Conservation (phyloP, 2,888 invertebrate genomes). For the Leptogaster cylindrica region DNA sequence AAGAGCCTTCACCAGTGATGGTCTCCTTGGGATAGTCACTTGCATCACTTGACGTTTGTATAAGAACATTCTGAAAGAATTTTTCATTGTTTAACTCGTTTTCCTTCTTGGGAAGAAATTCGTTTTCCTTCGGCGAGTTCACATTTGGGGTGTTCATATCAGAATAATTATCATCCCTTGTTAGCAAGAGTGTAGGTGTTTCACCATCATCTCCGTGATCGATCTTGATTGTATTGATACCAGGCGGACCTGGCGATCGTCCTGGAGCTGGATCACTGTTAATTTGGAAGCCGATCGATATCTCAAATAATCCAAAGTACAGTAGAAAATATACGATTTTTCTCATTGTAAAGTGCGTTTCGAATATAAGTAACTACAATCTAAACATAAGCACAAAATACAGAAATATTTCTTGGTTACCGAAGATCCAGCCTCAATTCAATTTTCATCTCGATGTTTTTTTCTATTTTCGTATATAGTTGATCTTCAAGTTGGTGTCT, state of each 20-base stretch:
- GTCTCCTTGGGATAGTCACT: not conserved
- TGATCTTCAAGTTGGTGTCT: no score
- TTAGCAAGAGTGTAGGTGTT: constrained; percentile 23
- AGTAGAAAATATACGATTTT: constrained; percentile 26
- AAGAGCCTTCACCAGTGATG: not conserved
- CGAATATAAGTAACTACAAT: no score
- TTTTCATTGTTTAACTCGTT: not conserved
- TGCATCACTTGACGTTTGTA: not conserved
- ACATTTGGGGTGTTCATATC: not conserved
- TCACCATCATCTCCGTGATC: constrained; percentile 29
- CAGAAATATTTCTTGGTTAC: not conserved
- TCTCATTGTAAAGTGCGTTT: constrained; percentile 36
- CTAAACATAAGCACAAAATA: not conserved
- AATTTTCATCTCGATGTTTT: not conserved
- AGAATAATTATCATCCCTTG: not conserved
- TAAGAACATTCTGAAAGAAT: not conserved
- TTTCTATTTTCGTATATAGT: not conserved
- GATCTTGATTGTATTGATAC: constrained; percentile 32
- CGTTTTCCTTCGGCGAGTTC: not conserved
- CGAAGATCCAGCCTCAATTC: not conserved
- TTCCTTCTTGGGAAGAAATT: not conserved
- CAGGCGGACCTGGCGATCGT: constrained; percentile 70
- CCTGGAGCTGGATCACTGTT: constrained; percentile 73
- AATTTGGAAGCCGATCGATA: constrained; percentile 57
- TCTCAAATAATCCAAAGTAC: constrained; percentile 31